These are phyloP conservation scores for Sebastolobus altivelis DNA, from an alignment of 2,797 vertebrate genomes.

Conservation along the genomic window DNA sequence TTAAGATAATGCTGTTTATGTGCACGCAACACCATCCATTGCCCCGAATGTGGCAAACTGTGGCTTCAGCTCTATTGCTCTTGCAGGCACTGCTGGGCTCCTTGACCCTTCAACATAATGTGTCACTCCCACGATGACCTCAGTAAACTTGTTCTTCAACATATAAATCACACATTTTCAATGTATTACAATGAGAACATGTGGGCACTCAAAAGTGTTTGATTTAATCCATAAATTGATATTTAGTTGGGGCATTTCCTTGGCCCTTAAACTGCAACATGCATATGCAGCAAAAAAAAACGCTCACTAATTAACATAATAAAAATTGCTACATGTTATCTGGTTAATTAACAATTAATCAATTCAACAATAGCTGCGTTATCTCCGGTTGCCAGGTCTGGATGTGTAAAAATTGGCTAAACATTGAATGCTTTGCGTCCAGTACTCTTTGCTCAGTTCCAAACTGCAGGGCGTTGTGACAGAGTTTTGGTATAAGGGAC, in stretches of 20 bases:
- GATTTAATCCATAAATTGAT: neutral
- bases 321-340: neutral
- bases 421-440: neutral
- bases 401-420: neutral
- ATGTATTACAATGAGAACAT: neutral
- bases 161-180: neutral
- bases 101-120: neutral
- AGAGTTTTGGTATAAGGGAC: neutral
- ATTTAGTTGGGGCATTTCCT: neutral
- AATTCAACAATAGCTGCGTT: neutral
- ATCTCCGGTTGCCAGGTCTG: neutral
- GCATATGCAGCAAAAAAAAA: neutral
- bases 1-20: neutral
- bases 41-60: neutral
- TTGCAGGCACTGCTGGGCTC: neutral
- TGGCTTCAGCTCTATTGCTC: neutral
- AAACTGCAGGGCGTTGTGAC: neutral
- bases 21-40: neutral
- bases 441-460: neutral
- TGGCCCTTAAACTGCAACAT: neutral
- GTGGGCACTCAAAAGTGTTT: neutral
- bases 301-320: neutral
- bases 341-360: slow-evolving; percentile 16
- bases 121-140: neutral
- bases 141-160: neutral